Base-by-base conservation (phyloP, 2,888 invertebrate genomes). In the Ditula angustiorana region DNA sequence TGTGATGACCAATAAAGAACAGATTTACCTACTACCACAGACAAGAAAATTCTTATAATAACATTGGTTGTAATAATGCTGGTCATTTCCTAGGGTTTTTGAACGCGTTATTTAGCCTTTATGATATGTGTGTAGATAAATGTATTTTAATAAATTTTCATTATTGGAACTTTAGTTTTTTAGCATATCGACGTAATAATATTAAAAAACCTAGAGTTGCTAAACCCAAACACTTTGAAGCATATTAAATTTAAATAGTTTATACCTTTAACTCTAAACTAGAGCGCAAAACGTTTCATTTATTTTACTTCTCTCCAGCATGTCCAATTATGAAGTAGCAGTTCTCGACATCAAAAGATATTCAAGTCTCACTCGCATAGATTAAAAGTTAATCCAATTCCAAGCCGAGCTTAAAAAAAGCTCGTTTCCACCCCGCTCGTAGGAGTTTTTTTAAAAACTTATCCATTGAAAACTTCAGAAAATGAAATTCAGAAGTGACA, bases 351-450 rank as follows among this genome's bases (percentile, higher is more conserved):
- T 63, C 63, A 63, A 63, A 62, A 63, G 56, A 57, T 57, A 57
- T 57, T 37, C 49, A 37, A 50, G 49, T 13, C 53, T 35, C 63
- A 57, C 50, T 62, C 56, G 33, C 46, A 56, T 52, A 63, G 50
- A 63, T 63, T 63, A 52, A 50, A 63, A 44, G 57, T 57, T 57
- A 63, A 63, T 63, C 41, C 63, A 50, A 57, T 63, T 63, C 50
- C 19, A 16, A 56, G 28, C 19, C 13, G 19, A 57, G 56, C 56
- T 57, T 57, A 46, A 57, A 57, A n/a, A 35, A 57, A 30, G n/a
- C 28, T 30, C 30, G 21, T 46, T 57, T 46, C 13, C 13, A 49
- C 33, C 19, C 46, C 41, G 41, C 49, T 55, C 26, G 24, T 13
- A 28, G 26, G 37, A 55, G 56, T 44, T 46, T 46, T 30, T 57